Evolutionary conservation across 2,888 invertebrate species (phyloP), one percentile per base, ranked within the genome.

Genomic region (Hyposoter didymator): DNA sequence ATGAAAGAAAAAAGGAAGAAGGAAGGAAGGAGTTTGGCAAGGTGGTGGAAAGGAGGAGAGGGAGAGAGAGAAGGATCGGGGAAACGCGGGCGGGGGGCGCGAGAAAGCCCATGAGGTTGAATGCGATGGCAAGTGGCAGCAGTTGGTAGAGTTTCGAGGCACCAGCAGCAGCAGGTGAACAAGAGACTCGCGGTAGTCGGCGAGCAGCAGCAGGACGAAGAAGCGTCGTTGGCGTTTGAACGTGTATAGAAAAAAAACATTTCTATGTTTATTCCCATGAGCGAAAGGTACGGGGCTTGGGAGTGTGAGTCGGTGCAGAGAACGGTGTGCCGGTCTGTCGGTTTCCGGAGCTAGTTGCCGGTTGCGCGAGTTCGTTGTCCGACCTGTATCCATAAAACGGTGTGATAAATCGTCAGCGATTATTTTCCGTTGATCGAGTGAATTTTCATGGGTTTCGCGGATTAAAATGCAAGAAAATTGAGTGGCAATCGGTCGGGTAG

Each of bases 361-460:
- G 89, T 88, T 88, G 89, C 90, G 89, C 90, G 90, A 91, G 92
- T 93, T 93, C 93, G 93, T 93, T 92, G 93, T 91, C 92, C 93
- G 92, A 89, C 70, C 70, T 45, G 49, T 79, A 70, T 79, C 22
- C 49, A 64, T 22, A 74, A 28, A 45, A 39, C 32, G 14, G 47
- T 14, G 64, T 6, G 52, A 66, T 67, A 52, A 67, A 78, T 66
- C 49, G 32, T 35, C 0, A 4, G 17, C 28, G 52, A 70, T 28
- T 32, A 28, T 49, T 35, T 47, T 0, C 19, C 6, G 49, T 22
- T 1, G 10, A 39, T 39, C 10, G 7, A 39, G 39, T 39, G 39
- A 39, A 39, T 39, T 39, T 39, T 39, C 8, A 10, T 7, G 1
- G 39, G 39, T 7, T 39, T 39, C 10, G 52, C 19, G 52, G 52